Percentiles rank a stretch among this genome's conserved stretches.
Evolutionary conservation across 2,113 vertebrate genomes (phyloP).

Genomic region (Ammodytes dubius): DNA sequence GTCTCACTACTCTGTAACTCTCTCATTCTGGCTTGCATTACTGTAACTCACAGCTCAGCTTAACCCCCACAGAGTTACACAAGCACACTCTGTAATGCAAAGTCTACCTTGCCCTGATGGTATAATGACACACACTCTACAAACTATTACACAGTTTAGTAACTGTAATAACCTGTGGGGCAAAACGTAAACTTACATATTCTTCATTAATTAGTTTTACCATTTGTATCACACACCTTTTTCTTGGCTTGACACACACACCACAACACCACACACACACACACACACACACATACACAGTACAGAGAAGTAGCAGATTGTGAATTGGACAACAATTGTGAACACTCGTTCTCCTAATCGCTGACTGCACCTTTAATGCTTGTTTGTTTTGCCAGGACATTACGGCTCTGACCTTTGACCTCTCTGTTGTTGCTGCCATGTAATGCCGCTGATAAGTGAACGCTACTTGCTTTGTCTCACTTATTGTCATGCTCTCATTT

Average conservation of each 20-base stretch:
- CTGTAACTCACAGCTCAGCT: conserved; percentile 10
- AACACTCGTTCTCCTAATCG: too few species aligned
- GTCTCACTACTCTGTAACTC: conserved; percentile 25
- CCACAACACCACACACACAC: too few species aligned
- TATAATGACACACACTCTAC: not conserved
- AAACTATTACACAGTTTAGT: not conserved
- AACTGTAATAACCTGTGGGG: not conserved
- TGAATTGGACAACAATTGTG: too few species aligned
- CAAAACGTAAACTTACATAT: too few species aligned
- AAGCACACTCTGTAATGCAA: conserved; percentile 10
- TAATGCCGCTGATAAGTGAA: conserved; percentile 24
- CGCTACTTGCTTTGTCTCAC: conserved; percentile 27
- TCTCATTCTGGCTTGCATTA: conserved; percentile 22
- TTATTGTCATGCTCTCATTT: conserved; percentile 23
- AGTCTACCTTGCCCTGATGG: not conserved
- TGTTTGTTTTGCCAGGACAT: conserved; percentile 9
- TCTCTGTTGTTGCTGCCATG: conserved; percentile 23
- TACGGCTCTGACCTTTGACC: conserved; percentile 43
- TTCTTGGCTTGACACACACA: not conserved
- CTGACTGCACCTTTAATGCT: not conserved
- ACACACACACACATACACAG: too few species aligned
- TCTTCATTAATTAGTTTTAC: not conserved
- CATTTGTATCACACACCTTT: not conserved
- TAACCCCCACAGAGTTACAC: conserved; percentile 31
- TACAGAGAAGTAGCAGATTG: too few species aligned